A percentile compares a stretch with the other conserved stretches of the same genome.
Conservation (phyloP, 2,113 vertebrate genomes). For the Burhinus bistriatus region DNA sequence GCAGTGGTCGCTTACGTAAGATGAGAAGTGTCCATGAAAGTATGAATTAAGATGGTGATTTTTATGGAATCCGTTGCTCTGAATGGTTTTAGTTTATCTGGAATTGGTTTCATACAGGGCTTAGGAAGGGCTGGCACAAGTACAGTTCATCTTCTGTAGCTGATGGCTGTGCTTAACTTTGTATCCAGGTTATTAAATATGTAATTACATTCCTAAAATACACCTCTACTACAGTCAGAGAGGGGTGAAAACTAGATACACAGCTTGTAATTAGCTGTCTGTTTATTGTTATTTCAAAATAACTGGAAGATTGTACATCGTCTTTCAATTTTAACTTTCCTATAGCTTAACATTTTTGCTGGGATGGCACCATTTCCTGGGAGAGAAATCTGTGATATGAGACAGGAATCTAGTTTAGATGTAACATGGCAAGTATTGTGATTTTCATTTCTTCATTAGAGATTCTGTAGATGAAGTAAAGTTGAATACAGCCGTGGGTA, state of each 20-base stretch:
- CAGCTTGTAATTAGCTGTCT: background rate
- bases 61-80: background rate
- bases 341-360: background rate
- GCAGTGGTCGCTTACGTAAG: background rate
- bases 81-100: background rate
- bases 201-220: background rate
- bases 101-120: background rate
- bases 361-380: background rate
- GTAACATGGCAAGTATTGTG: background rate
- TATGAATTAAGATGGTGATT: background rate
- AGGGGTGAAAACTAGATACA: background rate
- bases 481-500: background rate
- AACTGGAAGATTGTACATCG: background rate
- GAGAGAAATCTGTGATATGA: background rate
- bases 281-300: background rate
- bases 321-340: background rate
- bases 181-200: background rate
- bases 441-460: background rate
- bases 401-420: background rate
- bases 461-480: background rate
- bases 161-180: background rate
- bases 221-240: background rate
- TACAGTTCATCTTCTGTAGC: background rate
- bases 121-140: background rate
- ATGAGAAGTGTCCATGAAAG: background rate